Evolutionary conservation across 35 echinoderm and acorn worm species (phyloP), one percentile per base, ranked within the genome.

Genomic region (Anneissia japonica): DNA sequence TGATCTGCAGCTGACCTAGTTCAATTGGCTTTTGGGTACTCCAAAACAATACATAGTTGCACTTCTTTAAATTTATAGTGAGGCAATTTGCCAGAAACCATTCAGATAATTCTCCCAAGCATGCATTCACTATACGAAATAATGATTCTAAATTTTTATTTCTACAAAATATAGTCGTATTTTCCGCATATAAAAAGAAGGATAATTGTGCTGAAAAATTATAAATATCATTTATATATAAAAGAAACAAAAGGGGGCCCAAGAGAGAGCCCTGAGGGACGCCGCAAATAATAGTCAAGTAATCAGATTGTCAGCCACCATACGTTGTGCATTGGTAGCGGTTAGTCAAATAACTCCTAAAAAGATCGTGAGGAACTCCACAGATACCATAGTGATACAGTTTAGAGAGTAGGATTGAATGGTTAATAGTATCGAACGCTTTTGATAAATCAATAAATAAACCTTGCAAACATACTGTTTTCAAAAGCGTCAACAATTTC

Each of bases 391-490:
- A 92, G 34, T 82, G 72, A 16, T 1, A 32, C 13, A 87, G 55
- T 83, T 87, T 88, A 21, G 19, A 46, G 51, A 87, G 35, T 26
- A 87, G 75, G 30, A 92, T 92, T 32, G 56, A 19, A 40, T 87
- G 85, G 51, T 88, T 40, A 74, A 88, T 82, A 30, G 90, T 92
- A 46, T 88, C 73, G 76, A 92, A 92, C 16, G 90, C 90, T 32
- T 92, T 92, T 30, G 77, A 88, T n/a, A 92, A 32, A 40, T 92
- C 90, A 21, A 92, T 16, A 88, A 92, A 92, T 3, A 91, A 73
- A 56, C 90, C 78, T 11, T 31, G 85, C 31, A 46, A 28, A 36
- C 32, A 40, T 0, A 46, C 83, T 84, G n/a, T 88, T 55, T 32
- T 82, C 37, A 0, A 84, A 34, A n/a, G 51, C 73, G 88, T 87